A percentile compares a stretch with the other conserved stretches of the same genome.
Conservation (phyloP, 1,140 invertebrate species). For the Heliconius congener region DNA sequence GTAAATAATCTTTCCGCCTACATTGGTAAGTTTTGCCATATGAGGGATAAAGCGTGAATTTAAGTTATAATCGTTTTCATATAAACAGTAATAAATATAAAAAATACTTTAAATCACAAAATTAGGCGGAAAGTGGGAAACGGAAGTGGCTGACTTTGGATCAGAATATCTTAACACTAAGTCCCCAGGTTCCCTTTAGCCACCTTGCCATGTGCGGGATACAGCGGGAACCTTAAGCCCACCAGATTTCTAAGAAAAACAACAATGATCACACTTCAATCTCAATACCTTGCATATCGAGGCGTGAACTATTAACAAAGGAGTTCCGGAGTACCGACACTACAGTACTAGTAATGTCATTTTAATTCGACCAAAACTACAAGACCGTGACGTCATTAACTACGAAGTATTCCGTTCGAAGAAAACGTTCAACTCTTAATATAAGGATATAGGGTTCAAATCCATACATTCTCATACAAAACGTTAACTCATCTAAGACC, state of each 20-base stretch:
- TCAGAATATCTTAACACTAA: no score
- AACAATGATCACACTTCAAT: conserved; percentile 18
- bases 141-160: no score
- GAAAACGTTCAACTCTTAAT: conserved; percentile 8
- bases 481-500: neutral
- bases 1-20: no score
- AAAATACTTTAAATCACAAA: neutral
- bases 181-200: no score
- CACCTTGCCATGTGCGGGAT: no score
- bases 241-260: neutral
- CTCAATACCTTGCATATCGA: conserved; percentile 40
- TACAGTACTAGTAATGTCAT: conserved; percentile 62
- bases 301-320: conserved; percentile 44
- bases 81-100: neutral
- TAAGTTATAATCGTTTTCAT: neutral
- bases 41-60: neutral
- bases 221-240: neutral
- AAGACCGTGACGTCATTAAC: conserved; percentile 68
- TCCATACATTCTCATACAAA: neutral
- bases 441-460: conserved; percentile 16
- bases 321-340: conserved; percentile 34
- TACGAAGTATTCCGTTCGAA: conserved; percentile 28
- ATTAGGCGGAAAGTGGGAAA: no score
- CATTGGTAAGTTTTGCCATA: neutral
- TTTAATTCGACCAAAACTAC: conserved; percentile 62